Base-by-base conservation (phyloP, 1,140 invertebrate genomes). In the Drosophila ohnishii region DNA sequence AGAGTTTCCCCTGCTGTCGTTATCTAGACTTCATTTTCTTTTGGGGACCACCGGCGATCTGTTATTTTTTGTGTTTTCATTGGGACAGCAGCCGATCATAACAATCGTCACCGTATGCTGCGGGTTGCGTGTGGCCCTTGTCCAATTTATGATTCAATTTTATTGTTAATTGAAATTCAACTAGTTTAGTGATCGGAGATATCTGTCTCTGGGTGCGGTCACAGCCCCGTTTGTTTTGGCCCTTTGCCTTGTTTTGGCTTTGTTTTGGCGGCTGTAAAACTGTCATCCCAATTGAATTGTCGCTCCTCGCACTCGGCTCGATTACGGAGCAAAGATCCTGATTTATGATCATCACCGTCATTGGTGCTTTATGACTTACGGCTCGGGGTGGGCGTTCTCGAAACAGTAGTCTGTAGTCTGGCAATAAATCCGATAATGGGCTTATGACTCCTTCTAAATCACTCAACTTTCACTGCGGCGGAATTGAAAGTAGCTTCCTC, bases 121-220 rank as follows among this genome's bases (percentile, higher is more conserved):
- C 80, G 80, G 80, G 81, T 30, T 85, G 81, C 67, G 81, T 85
- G 81, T 85, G 81, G 81, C 84, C 65, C 64, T 78, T 78, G 78
- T 51, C 69, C 72, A 51, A 80, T 87, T 90, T 90, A 90, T 90
- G 84, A 66, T 90, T 90, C 85, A 88, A 75, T 90, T 90, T 90
- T 87, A 90, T 90, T 90, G 87, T 90, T 90, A 90, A 90, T 90
- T 90, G 87, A 90, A 90, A 90, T 75, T 76, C 88, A 90, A 90
- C 87, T 90, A 90, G 87, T 90, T 90, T 87, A 84, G 82, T 86
- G 73, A 65, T 78, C 63, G 78, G 34, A 37, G 51, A 53, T 22
- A 64, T 53, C 19, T 22, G n/a, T 53, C 44, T 39, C 40, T 62
- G 73, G 78, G 78, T 66, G 78, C 62, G 73, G 78, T 81, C 79